These are phyloP conservation scores for Prinia subflava DNA, from an alignment of 2,113 vertebrate genomes.

Conservation along the genomic window DNA sequence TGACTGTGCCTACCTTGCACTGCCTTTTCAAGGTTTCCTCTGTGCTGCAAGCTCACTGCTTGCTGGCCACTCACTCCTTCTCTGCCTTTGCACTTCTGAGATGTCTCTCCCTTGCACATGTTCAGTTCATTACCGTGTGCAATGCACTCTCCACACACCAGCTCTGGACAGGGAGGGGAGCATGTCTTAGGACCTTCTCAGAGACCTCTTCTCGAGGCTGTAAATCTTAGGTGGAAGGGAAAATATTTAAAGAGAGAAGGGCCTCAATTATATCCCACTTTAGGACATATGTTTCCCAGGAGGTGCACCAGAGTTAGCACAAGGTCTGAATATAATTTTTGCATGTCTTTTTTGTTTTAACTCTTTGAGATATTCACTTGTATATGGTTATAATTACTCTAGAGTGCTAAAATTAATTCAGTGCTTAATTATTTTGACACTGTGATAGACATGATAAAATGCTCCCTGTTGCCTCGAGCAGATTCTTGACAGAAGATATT, in stretches of 20 bases:
- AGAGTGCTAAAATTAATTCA: not conserved
- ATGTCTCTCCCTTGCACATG: fast-evolving
- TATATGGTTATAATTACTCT: not conserved
- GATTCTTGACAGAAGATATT: not conserved
- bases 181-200: not conserved
- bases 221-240: not conserved
- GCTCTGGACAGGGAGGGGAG: not conserved
- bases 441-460: not conserved
- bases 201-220: not conserved
- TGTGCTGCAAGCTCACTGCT: not conserved
- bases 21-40: not conserved
- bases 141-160: not conserved
- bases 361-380: not conserved
- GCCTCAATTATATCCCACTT: not conserved
- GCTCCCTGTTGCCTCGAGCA: not conserved
- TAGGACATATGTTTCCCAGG: not conserved
- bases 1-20: not conserved
- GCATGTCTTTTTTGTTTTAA: not conserved
- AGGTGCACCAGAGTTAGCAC: not conserved
- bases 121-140: not conserved
- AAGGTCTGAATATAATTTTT: not conserved
- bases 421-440: not conserved
- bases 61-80: not conserved
- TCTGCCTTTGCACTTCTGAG: not conserved
- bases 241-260: not conserved